Evolutionary conservation across 2,113 vertebrate species (phyloP).

Genomic region (Lichenostomus cassidix): DNA sequence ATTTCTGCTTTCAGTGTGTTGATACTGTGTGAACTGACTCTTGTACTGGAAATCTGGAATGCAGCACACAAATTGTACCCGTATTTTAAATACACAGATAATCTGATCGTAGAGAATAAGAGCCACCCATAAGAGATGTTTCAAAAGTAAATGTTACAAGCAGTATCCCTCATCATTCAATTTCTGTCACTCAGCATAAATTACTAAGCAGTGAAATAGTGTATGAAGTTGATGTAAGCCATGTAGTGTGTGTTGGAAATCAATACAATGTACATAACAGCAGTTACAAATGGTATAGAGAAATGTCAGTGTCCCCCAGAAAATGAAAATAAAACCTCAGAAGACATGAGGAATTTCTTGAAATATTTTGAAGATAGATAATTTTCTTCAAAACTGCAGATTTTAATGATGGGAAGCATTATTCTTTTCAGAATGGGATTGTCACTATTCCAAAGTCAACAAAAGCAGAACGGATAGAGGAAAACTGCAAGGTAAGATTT

Average conservation of each 20-base stretch:
- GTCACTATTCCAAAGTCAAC: slow-evolving; percentile 84
- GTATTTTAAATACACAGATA: neutral
- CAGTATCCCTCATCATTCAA: neutral
- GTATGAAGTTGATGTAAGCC: neutral
- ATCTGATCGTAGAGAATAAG: neutral
- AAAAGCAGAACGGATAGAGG: slow-evolving; percentile 74
- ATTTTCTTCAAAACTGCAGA: neutral
- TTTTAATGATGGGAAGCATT: neutral
- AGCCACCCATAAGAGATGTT: neutral
- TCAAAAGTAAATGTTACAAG: neutral
- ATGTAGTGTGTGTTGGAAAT: neutral
- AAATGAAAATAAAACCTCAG: neutral
- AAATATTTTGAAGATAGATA: neutral
- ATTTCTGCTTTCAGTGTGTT: neutral
- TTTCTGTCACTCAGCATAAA: neutral
- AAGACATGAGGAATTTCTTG: neutral
- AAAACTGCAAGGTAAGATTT: slow-evolving; percentile 79
- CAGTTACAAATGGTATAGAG: neutral
- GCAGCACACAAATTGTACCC: neutral
- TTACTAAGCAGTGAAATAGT: neutral
- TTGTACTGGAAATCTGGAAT: neutral
- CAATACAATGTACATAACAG: neutral
- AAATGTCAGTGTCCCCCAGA: neutral
- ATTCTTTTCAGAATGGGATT: slow-evolving; percentile 76
- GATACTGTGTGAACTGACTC: neutral